Evolutionary conservation across 2,113 vertebrate species (phyloP).

Genomic region (Phocoena phocoena): DNA sequence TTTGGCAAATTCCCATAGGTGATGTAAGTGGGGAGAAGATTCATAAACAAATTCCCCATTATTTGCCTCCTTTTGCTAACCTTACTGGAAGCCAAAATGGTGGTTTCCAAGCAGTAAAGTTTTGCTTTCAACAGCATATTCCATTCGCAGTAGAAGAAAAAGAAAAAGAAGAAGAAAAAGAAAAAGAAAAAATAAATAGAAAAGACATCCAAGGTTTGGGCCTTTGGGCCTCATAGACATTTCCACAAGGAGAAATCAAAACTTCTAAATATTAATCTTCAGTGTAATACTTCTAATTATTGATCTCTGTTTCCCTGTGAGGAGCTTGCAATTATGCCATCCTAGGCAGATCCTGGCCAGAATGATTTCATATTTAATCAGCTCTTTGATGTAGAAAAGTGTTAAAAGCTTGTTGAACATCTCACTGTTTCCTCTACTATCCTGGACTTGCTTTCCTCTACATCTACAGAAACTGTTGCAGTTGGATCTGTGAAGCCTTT

Average conservation of each 20-base stretch:
- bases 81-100: not conserved
- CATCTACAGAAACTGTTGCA: not conserved
- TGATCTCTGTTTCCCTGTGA: not conserved
- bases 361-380: slow-evolving; percentile 35
- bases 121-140: not conserved
- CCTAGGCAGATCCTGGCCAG: not conserved
- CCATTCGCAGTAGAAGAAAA: not conserved
- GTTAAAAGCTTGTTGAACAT: not conserved
- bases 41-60: not conserved
- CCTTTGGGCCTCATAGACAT: not conserved
- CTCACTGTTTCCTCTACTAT: not conserved
- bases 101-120: not conserved
- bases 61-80: not conserved
- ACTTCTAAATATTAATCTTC: not conserved
- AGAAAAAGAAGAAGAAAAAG: not conserved
- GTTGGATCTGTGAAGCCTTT: not conserved
- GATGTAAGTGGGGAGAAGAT: not conserved
- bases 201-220: not conserved
- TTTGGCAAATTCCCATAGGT: not conserved
- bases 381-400: not conserved
- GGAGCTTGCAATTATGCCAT: not conserved
- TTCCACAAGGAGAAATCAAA: slow-evolving; percentile 35
- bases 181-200: not conserved
- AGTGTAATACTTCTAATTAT: not conserved
- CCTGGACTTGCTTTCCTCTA: not conserved